Conservation (phyloP, 2,797 vertebrate species). For the Danionella dracula region DNA sequence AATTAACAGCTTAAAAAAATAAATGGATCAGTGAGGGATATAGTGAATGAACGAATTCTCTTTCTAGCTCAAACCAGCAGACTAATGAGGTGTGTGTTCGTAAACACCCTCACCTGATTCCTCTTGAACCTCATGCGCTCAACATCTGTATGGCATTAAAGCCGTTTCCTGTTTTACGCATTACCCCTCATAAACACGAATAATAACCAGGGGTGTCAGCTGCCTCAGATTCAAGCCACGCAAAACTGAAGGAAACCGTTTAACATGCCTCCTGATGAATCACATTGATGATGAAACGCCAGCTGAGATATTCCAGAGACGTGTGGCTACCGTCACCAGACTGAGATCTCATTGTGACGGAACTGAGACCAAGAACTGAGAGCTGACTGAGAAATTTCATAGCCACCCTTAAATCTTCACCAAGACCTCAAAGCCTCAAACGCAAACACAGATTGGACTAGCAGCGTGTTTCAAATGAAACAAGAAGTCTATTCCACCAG, state of each 20-base stretch:
- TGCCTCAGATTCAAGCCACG: not conserved
- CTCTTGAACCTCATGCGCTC: no score
- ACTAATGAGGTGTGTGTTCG: not conserved
- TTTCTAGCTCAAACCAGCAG: no score
- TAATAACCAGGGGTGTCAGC: not conserved
- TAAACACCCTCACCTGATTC: no score
- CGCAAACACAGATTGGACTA: not conserved
- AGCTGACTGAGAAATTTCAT: constrained; percentile 10
- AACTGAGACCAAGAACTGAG: constrained; percentile 5
- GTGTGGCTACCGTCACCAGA: constrained; percentile 5
- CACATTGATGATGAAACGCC: not conserved
- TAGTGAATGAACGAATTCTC: no score
- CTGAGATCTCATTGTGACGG: constrained; percentile 15
- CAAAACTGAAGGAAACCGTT: not conserved
- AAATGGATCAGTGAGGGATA: no score
- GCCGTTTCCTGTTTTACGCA: not conserved
- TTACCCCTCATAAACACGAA: not conserved
- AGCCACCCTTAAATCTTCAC: not conserved
- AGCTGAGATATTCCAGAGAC: not conserved
- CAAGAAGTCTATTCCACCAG: not conserved
- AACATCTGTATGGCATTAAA: not conserved
- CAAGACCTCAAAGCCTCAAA: not conserved
- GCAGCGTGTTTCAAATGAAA: not conserved
- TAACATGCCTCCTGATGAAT: not conserved
- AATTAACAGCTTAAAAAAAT: no score